phyloP scores from a whole-genome alignment of 1,140 invertebrate genomes.

The Vanessa tameamea region DNA sequence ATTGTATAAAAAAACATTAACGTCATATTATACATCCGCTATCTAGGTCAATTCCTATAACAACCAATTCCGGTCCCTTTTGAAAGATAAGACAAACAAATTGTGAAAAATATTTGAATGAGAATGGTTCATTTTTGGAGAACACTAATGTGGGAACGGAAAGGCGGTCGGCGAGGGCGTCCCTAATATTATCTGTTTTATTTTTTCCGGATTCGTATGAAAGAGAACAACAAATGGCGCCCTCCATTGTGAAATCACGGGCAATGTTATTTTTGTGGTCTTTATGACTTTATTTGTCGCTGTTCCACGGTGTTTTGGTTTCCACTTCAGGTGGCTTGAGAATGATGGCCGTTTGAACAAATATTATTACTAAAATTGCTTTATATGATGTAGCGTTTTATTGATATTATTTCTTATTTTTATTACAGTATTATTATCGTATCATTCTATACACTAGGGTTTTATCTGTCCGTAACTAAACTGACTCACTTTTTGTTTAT shows the following conservation, averaged over 20 bases:
- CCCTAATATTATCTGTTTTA: constrained; percentile 73
- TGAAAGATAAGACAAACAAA: constrained; percentile 72
- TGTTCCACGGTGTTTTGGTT: constrained; percentile 30
- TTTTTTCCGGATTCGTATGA: constrained; percentile 76
- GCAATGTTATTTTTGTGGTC: constrained; percentile 67
- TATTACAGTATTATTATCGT: no score
- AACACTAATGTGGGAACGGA: constrained; percentile 73
- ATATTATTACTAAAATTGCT: constrained; percentile 15
- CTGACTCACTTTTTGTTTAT: no score
- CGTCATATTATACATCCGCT: not conserved
- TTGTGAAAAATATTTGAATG: constrained; percentile 77
- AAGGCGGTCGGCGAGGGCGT: constrained; percentile 51
- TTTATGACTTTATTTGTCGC: constrained; percentile 70
- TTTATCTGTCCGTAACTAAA: no score
- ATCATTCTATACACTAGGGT: no score
- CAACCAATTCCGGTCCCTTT: constrained; percentile 26
- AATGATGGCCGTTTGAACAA: constrained; percentile 28
- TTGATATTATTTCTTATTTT: not conserved
- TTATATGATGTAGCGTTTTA: constrained; percentile 20
- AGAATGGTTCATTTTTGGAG: constrained; percentile 68
- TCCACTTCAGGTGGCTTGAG: constrained; percentile 33
- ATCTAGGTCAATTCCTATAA: not conserved
- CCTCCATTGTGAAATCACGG: constrained; percentile 66
- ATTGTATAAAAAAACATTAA: no score
- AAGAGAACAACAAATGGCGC: constrained; percentile 65